Evolutionary conservation across 2,888 invertebrate species (phyloP).

Genomic region (Pandemis corylana): DNA sequence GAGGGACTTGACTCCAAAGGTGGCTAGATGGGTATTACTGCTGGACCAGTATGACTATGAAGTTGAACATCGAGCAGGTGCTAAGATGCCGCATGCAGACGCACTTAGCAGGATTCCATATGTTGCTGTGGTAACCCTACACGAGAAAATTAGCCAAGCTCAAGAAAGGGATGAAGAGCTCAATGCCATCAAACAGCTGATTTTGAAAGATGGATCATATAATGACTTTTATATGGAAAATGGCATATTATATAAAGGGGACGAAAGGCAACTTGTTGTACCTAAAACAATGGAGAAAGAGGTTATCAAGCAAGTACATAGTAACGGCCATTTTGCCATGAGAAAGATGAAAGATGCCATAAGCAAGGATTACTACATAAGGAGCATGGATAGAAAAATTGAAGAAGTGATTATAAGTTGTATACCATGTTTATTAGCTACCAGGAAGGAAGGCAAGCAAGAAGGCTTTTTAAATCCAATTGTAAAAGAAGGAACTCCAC

Average conservation of each 20-base stretch:
- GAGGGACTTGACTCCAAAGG: not conserved
- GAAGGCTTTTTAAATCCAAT: conserved; percentile 10
- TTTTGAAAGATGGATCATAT: too few species aligned
- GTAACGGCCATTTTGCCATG: too few species aligned
- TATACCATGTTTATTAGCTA: conserved; percentile 18
- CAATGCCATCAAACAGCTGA: not conserved
- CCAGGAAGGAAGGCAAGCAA: conserved; percentile 4
- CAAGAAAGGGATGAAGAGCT: conserved; percentile 21
- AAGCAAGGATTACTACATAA: conserved; percentile 14
- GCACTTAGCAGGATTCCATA: not conserved
- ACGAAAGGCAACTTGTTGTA: not conserved
- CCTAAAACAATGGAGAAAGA: conserved; percentile 5
- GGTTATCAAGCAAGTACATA: conserved; percentile 18
- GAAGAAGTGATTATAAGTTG: conserved; percentile 3
- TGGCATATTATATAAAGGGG: conserved; percentile 6
- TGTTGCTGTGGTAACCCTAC: too few species aligned
- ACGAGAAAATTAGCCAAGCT: not conserved
- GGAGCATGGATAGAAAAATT: not conserved
- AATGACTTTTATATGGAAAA: not conserved
- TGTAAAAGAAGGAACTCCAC: not conserved
- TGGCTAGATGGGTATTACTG: not conserved
- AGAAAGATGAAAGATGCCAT: not conserved
- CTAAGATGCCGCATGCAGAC: not conserved
- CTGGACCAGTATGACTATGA: not conserved
- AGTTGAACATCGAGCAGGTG: not conserved